Conservation (phyloP, 2,888 invertebrate species). For the Drosophila borborema region DNA sequence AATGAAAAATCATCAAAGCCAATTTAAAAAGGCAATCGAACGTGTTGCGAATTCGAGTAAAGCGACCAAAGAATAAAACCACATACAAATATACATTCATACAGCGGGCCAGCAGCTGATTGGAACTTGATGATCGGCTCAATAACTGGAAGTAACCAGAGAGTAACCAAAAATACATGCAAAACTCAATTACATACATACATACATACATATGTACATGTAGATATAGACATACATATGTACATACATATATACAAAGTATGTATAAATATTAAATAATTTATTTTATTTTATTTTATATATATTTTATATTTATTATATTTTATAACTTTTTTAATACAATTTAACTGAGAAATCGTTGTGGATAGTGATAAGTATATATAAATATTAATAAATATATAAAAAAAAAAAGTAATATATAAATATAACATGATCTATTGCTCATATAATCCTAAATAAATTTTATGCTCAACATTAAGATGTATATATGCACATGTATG, state of each 20-base stretch:
- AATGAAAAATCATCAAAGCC: constrained; percentile 74
- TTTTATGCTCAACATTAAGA: background rate
- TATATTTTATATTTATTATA: too few species aligned
- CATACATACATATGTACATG: background rate
- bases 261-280: too few species aligned
- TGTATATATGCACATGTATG: background rate
- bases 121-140: constrained; percentile 34
- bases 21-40: constrained; percentile 76
- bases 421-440: background rate
- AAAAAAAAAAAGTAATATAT: background rate
- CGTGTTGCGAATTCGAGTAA: constrained; percentile 70
- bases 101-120: constrained; percentile 27
- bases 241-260: background rate
- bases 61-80: constrained; percentile 53
- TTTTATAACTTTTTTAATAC: too few species aligned
- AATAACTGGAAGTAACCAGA: constrained; percentile 32
- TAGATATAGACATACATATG: background rate
- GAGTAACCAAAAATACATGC: constrained; percentile 5
- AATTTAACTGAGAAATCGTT: too few species aligned
- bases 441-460: background rate
- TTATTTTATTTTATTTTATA: too few species aligned
- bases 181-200: background rate
- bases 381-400: background rate
- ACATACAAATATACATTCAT: background rate
- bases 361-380: too few species aligned